Base-by-base conservation (phyloP, 2,797 vertebrate genomes). In the Leptodactylus fallax region DNA sequence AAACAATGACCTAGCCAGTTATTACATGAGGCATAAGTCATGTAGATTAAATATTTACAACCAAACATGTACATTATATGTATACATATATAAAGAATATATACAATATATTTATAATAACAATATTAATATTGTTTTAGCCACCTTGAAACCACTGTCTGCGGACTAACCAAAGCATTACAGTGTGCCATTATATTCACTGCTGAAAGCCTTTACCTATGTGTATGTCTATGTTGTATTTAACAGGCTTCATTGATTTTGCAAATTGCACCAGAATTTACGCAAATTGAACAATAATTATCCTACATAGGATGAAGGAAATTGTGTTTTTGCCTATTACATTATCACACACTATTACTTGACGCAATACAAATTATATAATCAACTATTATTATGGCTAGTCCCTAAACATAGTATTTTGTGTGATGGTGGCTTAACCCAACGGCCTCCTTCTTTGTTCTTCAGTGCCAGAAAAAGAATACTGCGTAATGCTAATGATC, bases 381-480 rank as follows among this genome's bases (percentile, higher is more conserved):
- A 17, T 77, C 7, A 25, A 45, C 7, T 23, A 45, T 56, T 76
- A 74, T 79, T 53, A 7, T 3, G n/a, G 27, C 47, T 67, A 67
- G 51, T 58, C 27, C 17, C 49, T 72, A 36, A 63, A 74, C 72
- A 60, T 74, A 27, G 65, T 51, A 80, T 36, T 36, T 36, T 61
- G 27, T 25, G 2, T 56, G 81, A 60, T 56, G 23, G 51, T 82
- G 78, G 53, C 85, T 9, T 47, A 11, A 63, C 21, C 45, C 83
- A 71, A 80, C 74, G 69, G 55, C 13, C 56, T 60, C 86, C 83
- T 78, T 61, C 0, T 36, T 65, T 81, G 65, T 51, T n/a, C 53
- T 19, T 90, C 90, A 87, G 80, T 87, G 47, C 81, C 83, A 72
- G 49, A 55, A 90, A 88, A 89, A 90, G 36, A 79, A 56, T 65